Evolutionary conservation across 2,797 vertebrate genomes (phyloP).

Genomic region (Valencia hispanica): DNA sequence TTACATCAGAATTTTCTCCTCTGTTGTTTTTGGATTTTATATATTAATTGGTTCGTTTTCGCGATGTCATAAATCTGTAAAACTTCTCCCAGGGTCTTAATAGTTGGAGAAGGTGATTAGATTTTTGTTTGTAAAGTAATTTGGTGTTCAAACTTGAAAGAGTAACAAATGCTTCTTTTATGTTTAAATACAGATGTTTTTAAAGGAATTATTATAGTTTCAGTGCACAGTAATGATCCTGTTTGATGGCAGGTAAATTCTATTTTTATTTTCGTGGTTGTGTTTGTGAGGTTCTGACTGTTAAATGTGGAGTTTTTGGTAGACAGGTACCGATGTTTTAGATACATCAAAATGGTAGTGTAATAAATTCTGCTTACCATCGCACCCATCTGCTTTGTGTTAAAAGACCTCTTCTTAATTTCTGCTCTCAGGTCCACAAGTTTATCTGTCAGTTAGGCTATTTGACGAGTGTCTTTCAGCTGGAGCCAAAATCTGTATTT

Average conservation of each 20-base stretch:
- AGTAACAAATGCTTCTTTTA: background rate
- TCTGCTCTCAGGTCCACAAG: background rate
- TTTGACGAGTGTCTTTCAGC: background rate
- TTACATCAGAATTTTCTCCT: background rate
- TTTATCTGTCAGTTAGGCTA: background rate
- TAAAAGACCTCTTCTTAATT: background rate
- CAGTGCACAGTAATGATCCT: no score
- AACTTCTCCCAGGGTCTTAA: background rate
- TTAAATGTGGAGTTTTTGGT: background rate
- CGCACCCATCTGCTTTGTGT: background rate
- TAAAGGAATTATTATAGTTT: background rate
- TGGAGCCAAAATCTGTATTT: background rate
- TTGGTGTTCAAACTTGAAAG: no score
- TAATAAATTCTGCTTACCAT: background rate
- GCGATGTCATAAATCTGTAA: background rate
- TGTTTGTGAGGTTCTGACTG: background rate
- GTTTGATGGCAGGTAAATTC: background rate
- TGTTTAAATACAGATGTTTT: background rate
- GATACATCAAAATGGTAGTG: background rate
- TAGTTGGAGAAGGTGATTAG: no score
- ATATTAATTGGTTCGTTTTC: background rate
- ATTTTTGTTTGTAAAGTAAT: no score
- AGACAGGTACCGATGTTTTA: background rate
- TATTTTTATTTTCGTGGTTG: background rate
- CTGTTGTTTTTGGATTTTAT: background rate